A percentile compares a stretch with the other conserved stretches of the same genome.
Evolutionary conservation across 2,113 vertebrate genomes (phyloP).

Genomic region (Brachyistius frenatus): DNA sequence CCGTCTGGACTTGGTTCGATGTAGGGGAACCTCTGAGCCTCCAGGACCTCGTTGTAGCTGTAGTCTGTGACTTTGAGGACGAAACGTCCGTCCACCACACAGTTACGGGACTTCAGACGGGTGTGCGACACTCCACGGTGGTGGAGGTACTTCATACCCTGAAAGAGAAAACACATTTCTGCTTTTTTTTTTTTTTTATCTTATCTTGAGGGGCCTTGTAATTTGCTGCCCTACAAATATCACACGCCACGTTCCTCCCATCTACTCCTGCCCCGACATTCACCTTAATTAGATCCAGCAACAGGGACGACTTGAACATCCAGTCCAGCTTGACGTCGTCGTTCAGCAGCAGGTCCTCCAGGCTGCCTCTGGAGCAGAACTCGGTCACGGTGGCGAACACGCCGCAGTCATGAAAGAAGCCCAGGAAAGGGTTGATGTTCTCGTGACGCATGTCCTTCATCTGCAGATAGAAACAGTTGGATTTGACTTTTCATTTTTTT

Average conservation of each 20-base stretch:
- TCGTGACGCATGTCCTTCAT: constrained; percentile 88
- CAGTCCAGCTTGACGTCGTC: constrained; percentile 87
- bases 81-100: constrained; percentile 86
- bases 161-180: neutral
- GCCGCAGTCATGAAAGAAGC: constrained; percentile 86
- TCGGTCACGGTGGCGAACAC: constrained; percentile 87
- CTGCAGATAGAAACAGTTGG: constrained; percentile 54
- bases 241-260: neutral
- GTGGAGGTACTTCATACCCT: constrained; percentile 88
- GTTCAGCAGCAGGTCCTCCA: constrained; percentile 85
- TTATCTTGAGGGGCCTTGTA: too few species aligned
- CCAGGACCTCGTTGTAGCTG: constrained; percentile 82
- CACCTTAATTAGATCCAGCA: constrained; percentile 87
- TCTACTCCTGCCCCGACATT: neutral
- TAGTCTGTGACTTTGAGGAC: constrained; percentile 86
- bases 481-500: neutral
- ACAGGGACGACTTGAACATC: constrained; percentile 89
- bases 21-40: constrained; percentile 78
- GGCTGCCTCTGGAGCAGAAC: constrained; percentile 86
- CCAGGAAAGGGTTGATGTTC: constrained; percentile 86
- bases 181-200: neutral
- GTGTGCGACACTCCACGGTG: constrained; percentile 78
- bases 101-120: constrained; percentile 86
- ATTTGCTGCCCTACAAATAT: neutral
- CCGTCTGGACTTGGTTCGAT: constrained; percentile 72